Base-by-base conservation (phyloP, 92 coral and sea anemone species). In the Palythoa grandiflora region DNA sequence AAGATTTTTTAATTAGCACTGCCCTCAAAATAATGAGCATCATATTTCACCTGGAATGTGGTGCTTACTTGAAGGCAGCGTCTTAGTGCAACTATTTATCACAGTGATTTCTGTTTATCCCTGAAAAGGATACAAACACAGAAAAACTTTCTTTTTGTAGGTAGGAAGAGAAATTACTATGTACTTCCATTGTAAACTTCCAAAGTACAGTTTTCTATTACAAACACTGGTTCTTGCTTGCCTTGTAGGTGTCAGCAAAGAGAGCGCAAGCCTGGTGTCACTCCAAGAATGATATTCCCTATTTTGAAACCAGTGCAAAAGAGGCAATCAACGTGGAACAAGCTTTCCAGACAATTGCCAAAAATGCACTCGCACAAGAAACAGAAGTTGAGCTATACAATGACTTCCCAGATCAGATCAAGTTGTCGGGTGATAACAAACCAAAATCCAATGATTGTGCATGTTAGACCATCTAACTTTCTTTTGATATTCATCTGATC, bases 271-370 rank as follows among this genome's bases (percentile, higher is more conserved):
- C 94, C 2, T 96, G 99, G 99, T 96, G 99, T 83, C 99, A 96
- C 65, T 92, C 99, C 2, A 96, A 96, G 93, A 96, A 96, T 78
- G 95, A 96, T 80, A 96, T 96, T 50, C 99, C 99, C 47, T 96
- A 95, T 93, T 96, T 96, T 68, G 99, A 96, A 83, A 96, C 99
- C 9, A 96, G 99, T 89, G 99, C 99, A 54, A 96, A 96, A 87
- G 99, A 96, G 83, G 99, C 99, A 84, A 96, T 96, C 88, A 96
- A 96, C 76, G 99, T 96, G 55, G 99, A 96, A 84, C 99, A 96
- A 83, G 99, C 99, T 0, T 96, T 96, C 88, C 99, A 96, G 89
- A 95, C 98, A 15, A 96, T 96, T 89, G 99, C 99, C 84, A 96
- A 95, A 91, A 96, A 96, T 79, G 99, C 99, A 6, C 94, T 96